Evolutionary conservation across 1,140 invertebrate species (phyloP).

Genomic region (Conopomorpha cramerella): DNA sequence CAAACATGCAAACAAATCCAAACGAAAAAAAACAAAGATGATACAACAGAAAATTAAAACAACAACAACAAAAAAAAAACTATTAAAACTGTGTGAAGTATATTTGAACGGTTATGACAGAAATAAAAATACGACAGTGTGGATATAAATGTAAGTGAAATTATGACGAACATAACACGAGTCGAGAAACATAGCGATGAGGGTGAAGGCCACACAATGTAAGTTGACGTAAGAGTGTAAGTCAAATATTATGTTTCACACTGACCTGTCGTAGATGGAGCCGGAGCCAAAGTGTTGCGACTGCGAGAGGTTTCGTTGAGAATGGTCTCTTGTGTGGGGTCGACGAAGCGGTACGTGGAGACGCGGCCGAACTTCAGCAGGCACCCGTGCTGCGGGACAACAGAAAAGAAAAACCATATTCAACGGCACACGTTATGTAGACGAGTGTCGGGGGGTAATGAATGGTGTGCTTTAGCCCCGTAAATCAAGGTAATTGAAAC

Average conservation of each 20-base stretch:
- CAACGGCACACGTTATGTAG: conserved; percentile 6
- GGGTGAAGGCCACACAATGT: no score
- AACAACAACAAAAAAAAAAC: conserved; percentile 14
- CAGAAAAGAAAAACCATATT: conserved; percentile 8
- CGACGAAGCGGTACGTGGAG: conserved; percentile 91
- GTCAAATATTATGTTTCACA: no score
- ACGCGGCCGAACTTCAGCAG: conserved; percentile 89
- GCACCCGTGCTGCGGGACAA: conserved; percentile 73
- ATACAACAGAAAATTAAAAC: conserved; percentile 31
- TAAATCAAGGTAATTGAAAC: no score
- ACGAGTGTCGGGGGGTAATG: no score
- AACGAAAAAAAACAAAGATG: conserved; percentile 44
- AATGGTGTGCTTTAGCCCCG: no score
- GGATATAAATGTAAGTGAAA: conserved; percentile 3
- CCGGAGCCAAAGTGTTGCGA: conserved; percentile 73
- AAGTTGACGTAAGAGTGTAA: conserved; percentile 5
- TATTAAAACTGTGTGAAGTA: no score
- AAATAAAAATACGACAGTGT: conserved; percentile 4
- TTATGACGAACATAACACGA: neutral
- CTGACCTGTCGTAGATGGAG: conserved; percentile 79
- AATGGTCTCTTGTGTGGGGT: conserved; percentile 86
- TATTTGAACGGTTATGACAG: no score
- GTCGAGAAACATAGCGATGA: conserved; percentile 11
- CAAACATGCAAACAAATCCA: conserved; percentile 33
- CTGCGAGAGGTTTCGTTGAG: conserved; percentile 65